Evolutionary conservation across 2,113 vertebrate species (phyloP), one percentile per base, ranked within the genome.

Genomic region (Seriola dumerili): DNA sequence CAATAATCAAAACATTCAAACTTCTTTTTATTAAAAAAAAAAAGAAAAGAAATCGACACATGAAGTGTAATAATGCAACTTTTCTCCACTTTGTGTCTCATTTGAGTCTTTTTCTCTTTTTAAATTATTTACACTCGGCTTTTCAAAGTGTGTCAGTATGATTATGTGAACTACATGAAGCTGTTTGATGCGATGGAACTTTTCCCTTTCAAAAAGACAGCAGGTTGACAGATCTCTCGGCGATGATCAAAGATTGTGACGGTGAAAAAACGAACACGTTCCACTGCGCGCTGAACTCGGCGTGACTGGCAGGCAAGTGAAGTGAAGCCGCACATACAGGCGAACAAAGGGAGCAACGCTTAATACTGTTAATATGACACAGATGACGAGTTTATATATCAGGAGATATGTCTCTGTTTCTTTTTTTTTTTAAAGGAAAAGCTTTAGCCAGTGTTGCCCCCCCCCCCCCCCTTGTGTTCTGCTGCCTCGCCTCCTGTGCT

Each of bases 81-180:
- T 13, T n/a, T 5, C 48, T 42, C 40, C 1, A 1, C 50, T 50
- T 44, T 46, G 1, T 54, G 72, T 9, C 67, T 44, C 3, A 11
- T 21, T 46, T 29, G 12, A 10, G 69, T 76, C 62, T 44, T 61
- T 52, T 62, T 11, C 23, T 42, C 1, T 8, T 34, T 38, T 13
- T 67, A 8, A 76, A 77, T 67, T 19, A 78, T 74, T 85, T 34
- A 80, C n/a, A 25, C 61, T 36, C 25, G 40, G 1, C n/a, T 64
- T 70, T 70, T 89, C 85, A 76, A 67, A 72, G 67, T n/a, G 70
- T 59, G 76, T 84, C 78, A 62, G 1, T 83, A n/a, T 80, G 57
- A 85, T 85, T 80, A 78, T 74, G 14, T 12, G 77, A 81, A 36
- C n/a, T 38, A 63, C 73, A 67, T 17, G 29, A 61, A 23, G 54